Base-by-base conservation (phyloP, 1,140 invertebrate species). In the Radopholus similis region DNA sequence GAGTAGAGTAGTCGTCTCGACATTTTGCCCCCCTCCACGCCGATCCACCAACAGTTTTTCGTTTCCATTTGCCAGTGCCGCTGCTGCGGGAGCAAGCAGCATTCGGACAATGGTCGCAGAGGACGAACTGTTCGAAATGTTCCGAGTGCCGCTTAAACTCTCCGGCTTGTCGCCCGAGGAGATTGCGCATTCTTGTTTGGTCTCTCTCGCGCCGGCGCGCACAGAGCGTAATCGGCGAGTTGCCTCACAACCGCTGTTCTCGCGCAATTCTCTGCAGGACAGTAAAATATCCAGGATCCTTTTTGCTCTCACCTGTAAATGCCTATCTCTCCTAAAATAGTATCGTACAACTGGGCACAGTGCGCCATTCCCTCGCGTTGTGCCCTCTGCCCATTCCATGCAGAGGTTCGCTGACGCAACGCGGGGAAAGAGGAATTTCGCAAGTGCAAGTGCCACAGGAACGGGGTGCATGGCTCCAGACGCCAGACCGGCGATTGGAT, bases 391-490 rank as follows among this genome's bases (percentile, higher is more conserved):
- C 1, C 35, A 51, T 73, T 74, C 70, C 70, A 71, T 11, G 30
- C 42, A 9, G 70, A 11, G 30, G 69, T 53, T 70, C 54, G 34
- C n/a, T 47, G 62, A 2, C 65, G 62, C n/a, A 71, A 5, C 4
- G 26, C 63, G n/a, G 15, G 15, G 53, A 56, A 56, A 18, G 42
- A 72, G n/a, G 35, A 70, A 71, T 72, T 73, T 21, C 38, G 37
- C 72, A 72, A 44, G 51, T 72, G 71, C 6, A 72, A 59, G 55
- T 76, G 30, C 68, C 68, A 76, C 64, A 72, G 49, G 38, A 62
- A 72, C 6, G 73, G 73, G 9, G 73, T 72, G 38, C 71, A 72
- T 4, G 71, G 71, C 18, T 72, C 71, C 37, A 23, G 4, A 8
- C 47, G 35, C 73, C 73, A 72, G 9, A 72, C 68, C 0, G 71